Evolutionary conservation across 2,113 vertebrate species (phyloP).

Genomic region (Catharus fuscescens): DNA sequence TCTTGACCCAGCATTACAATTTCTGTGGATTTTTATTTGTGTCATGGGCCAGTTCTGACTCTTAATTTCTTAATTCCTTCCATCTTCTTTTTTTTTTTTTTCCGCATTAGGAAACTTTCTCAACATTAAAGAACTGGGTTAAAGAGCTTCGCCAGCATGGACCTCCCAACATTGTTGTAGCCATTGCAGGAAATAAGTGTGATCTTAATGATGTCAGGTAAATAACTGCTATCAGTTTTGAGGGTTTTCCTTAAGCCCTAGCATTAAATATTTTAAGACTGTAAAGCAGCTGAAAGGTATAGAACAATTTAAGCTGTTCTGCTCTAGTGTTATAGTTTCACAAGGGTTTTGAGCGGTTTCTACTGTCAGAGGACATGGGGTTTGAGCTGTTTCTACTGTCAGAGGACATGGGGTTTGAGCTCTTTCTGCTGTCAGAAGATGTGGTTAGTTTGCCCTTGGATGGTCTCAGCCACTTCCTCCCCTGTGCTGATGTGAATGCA

Average conservation of each 20-base stretch:
- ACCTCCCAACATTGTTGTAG: slow-evolving; percentile 95
- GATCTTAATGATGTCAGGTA: slow-evolving; percentile 94
- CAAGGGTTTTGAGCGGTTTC: neutral
- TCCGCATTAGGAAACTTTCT: slow-evolving; percentile 89
- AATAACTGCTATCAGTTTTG: neutral
- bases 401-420: neutral
- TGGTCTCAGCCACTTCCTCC: neutral
- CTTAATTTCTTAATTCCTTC: neutral
- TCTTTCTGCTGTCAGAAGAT: neutral
- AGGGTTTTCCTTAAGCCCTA: neutral
- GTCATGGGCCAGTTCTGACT: neutral
- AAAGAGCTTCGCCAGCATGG: slow-evolving; percentile 96
- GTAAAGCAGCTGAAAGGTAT: neutral
- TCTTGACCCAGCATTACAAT: neutral
- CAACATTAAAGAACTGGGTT: slow-evolving; percentile 97
- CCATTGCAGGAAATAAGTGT: slow-evolving; percentile 97
- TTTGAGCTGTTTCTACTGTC: neutral
- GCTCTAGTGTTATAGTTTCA: neutral
- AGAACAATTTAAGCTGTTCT: neutral
- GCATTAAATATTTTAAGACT: neutral
- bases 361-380: neutral
- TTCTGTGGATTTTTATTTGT: accelerated
- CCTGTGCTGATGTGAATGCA: neutral
- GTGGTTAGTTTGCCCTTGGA: neutral
- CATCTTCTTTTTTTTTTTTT: neutral